Percentiles rank a stretch among this genome's conserved stretches.
Conservation (phyloP, 1,140 invertebrate genomes). For the Eumaeus atala region DNA sequence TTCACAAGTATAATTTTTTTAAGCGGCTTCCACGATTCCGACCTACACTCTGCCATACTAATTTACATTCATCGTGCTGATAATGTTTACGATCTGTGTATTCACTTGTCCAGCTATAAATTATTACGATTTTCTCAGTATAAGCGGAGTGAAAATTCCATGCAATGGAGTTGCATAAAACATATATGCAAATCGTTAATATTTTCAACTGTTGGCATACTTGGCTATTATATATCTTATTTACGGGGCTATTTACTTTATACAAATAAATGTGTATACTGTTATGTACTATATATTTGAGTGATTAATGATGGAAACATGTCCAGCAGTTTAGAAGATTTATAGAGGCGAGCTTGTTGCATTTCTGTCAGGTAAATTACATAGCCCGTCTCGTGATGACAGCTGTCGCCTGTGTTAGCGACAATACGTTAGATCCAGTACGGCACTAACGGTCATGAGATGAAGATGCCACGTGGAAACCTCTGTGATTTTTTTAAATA, state of each 20-base stretch:
- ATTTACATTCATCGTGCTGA: neutral
- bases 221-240: slow-evolving; percentile 11
- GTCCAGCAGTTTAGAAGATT: no score
- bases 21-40: neutral
- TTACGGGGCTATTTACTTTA: neutral
- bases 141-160: neutral
- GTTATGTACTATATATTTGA: neutral
- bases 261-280: neutral
- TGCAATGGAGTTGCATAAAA: slow-evolving; percentile 6
- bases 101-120: neutral
- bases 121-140: neutral
- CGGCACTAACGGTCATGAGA: no score
- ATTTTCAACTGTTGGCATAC: slow-evolving; percentile 22
- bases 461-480: no score
- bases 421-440: no score
- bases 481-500: no score
- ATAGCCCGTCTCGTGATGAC: no score
- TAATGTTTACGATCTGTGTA: neutral
- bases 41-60: no score
- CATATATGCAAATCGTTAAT: slow-evolving; percentile 26
- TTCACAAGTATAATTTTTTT: no score
- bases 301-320: neutral
- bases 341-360: no score
- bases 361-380: no score
- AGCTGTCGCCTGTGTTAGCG: no score